Percentiles rank a stretch among this genome's conserved stretches.
Evolutionary conservation across 2,888 invertebrate species (phyloP).

Genomic region (Thymelicus lineola): DNA sequence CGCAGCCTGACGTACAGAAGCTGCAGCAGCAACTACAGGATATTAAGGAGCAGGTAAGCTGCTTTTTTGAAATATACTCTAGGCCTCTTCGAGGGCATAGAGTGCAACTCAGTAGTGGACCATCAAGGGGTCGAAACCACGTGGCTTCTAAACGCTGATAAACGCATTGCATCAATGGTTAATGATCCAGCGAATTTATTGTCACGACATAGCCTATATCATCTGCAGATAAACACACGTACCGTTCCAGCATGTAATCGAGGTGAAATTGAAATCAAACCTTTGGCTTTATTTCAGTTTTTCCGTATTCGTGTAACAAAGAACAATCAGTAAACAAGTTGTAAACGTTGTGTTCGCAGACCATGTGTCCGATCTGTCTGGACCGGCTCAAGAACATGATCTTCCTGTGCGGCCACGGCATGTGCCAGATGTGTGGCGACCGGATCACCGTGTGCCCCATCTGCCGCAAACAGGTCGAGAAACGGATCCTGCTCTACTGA

Average conservation of each 20-base stretch:
- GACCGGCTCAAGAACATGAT: conserved; percentile 99
- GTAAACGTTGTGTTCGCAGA: conserved; percentile 85
- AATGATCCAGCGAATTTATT: no score
- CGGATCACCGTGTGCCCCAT: conserved; percentile 99
- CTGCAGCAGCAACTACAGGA: conserved; percentile 93
- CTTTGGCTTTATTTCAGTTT: no score
- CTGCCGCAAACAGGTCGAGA: conserved; percentile 98
- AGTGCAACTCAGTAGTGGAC: no score
- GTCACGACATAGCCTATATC: no score
- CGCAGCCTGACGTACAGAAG: conserved; percentile 90
- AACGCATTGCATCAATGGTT: no score
- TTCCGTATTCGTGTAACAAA: no score
- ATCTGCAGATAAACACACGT: no score
- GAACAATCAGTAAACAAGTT: neutral
- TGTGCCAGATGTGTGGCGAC: conserved; percentile 99
- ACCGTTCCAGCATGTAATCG: no score
- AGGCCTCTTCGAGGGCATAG: no score
- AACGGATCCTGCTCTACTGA: conserved; percentile 95
- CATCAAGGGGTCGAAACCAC: no score
- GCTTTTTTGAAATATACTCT: no score
- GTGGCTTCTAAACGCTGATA: neutral
- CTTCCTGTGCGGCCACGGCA: conserved; percentile 98
- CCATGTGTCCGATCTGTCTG: conserved; percentile 99
- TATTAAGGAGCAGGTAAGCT: conserved; percentile 96
- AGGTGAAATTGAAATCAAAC: no score